Conservation (phyloP, 1,140 invertebrate genomes). For the Marisa cornuarietis region DNA sequence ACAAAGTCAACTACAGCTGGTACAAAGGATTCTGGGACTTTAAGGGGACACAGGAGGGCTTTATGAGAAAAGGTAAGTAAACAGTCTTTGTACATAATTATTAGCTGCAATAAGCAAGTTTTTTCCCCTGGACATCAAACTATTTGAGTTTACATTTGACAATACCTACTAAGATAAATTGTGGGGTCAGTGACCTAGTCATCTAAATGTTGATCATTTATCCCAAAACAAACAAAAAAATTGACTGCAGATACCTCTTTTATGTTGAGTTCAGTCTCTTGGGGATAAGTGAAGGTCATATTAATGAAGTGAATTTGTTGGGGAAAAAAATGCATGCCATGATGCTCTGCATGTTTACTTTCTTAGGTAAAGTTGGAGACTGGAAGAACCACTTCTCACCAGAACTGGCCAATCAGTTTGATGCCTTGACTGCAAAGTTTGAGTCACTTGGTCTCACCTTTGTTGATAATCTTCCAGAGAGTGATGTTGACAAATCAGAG, state of each 20-base stretch:
- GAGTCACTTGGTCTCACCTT: constrained; percentile 37
- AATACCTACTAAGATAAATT: no score
- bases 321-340: not conserved
- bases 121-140: no score
- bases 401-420: constrained; percentile 40
- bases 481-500: not conserved
- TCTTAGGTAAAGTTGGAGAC: constrained; percentile 50
- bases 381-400: constrained; percentile 47
- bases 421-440: constrained; percentile 40
- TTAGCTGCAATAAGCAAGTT: no score
- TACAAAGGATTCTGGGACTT: constrained; percentile 66
- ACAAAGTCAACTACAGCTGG: constrained; percentile 68
- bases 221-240: no score
- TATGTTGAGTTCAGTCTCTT: not conserved
- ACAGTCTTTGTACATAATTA: no score
- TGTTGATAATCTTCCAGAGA: not conserved
- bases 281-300: not conserved
- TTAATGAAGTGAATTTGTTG: not conserved
- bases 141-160: no score
- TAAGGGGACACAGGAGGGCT: constrained; percentile 61
- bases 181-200: no score
- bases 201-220: no score
- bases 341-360: not conserved
- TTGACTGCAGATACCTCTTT: no score
- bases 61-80: constrained; percentile 67